These are phyloP conservation scores for Ophonus ardosiacus DNA, from an alignment of 2,888 invertebrate genomes.

Conservation along the genomic window DNA sequence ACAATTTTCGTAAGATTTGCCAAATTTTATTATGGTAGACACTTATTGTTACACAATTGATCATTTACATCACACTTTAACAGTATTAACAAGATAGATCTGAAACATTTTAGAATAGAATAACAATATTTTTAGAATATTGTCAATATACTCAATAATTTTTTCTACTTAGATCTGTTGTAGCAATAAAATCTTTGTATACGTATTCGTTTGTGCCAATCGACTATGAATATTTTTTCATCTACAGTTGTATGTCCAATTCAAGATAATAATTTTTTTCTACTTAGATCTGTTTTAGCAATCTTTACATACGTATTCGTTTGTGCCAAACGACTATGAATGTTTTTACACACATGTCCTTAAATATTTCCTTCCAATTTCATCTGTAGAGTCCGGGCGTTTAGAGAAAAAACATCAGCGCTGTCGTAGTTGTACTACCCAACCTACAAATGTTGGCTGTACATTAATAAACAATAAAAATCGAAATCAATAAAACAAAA, in stretches of 20 bases:
- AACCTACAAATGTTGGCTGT: too few relatives aligned
- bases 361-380: slow-evolving; percentile 34
- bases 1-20: neutral
- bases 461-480: too few relatives aligned
- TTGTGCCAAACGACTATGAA: slow-evolving; percentile 59
- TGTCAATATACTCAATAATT: neutral
- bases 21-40: neutral
- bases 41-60: slow-evolving; percentile 6
- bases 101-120: slow-evolving; percentile 16
- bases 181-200: neutral
- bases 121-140: slow-evolving; percentile 40
- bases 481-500: too few relatives aligned
- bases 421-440: too few relatives aligned
- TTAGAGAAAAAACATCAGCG: too few relatives aligned
- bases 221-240: neutral
- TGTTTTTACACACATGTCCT: slow-evolving; percentile 36
- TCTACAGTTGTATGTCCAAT: neutral
- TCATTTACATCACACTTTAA: slow-evolving; percentile 2
- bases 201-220: neutral
- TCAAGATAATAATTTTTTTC: neutral
- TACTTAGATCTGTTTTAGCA: slow-evolving; percentile 46
- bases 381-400: neutral
- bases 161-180: neutral
- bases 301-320: slow-evolving; percentile 59
- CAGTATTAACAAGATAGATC: slow-evolving; percentile 30